Conservation (phyloP, 2,888 invertebrate species). For the Bellardia bayeri region DNA sequence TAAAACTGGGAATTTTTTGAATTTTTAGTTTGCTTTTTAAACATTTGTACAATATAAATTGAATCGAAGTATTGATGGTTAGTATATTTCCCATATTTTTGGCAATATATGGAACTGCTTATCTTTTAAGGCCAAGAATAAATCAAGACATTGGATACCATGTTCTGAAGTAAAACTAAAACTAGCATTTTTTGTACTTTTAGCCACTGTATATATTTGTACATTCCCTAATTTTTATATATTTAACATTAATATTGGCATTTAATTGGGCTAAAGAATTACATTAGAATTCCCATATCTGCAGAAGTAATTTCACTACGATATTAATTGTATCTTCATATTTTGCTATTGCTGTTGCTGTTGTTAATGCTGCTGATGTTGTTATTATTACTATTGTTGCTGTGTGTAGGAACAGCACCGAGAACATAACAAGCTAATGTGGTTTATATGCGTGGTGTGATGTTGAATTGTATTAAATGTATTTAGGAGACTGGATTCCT, state of each 20-base stretch:
- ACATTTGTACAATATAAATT: too few species aligned
- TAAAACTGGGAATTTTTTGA: too few species aligned
- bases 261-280: background rate
- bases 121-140: too few species aligned
- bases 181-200: too few species aligned
- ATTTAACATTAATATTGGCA: background rate
- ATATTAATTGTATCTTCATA: constrained; percentile 50
- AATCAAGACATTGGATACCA: too few species aligned
- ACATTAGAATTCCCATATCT: constrained; percentile 31
- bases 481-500: too few species aligned
- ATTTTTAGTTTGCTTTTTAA: too few species aligned
- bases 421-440: background rate
- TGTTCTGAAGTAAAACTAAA: too few species aligned
- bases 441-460: constrained; percentile 13
- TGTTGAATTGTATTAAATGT: background rate
- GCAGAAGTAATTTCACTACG: constrained; percentile 23
- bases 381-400: background rate
- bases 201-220: too few species aligned
- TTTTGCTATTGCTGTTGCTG: constrained; percentile 3
- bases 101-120: too few species aligned
- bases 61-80: too few species aligned
- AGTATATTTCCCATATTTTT: too few species aligned
- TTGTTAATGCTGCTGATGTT: background rate
- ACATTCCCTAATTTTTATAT: background rate
- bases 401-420: background rate